phyloP scores from a whole-genome alignment of 1,140 invertebrate species.

The Spodoptera frugiperda region DNA sequence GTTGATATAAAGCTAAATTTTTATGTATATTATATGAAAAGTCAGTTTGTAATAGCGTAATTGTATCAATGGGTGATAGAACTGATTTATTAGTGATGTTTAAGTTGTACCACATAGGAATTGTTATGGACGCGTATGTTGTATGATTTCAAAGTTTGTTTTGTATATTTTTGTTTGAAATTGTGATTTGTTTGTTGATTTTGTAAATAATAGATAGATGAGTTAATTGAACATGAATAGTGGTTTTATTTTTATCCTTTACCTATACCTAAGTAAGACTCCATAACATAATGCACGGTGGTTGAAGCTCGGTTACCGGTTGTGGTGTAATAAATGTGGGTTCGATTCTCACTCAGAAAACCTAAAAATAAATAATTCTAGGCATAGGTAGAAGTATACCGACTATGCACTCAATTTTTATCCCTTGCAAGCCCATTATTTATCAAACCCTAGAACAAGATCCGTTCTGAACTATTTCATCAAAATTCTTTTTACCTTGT shows the following conservation, averaged over 20 bases:
- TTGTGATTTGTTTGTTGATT: conserved; percentile 76
- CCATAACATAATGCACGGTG: not conserved
- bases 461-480: too few relatives aligned
- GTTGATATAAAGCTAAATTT: conserved; percentile 10
- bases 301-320: too few relatives aligned
- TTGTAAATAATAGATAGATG: conserved; percentile 83
- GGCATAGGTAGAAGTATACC: too few relatives aligned
- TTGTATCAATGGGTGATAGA: conserved; percentile 44
- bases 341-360: too few relatives aligned
- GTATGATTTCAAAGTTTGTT: conserved; percentile 69
- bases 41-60: conserved; percentile 36
- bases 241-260: conserved; percentile 66
- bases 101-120: conserved; percentile 66
- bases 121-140: conserved; percentile 65
- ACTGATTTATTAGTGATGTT: conserved; percentile 51
- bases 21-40: not conserved
- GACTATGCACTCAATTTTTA: too few relatives aligned
- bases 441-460: too few relatives aligned
- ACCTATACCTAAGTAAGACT: not conserved
- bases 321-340: too few relatives aligned
- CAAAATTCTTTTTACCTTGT: too few relatives aligned
- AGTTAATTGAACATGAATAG: conserved; percentile 66
- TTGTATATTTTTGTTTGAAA: conserved; percentile 76
- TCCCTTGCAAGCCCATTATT: too few relatives aligned
- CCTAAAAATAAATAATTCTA: too few relatives aligned